Evolutionary conservation across 2,888 invertebrate genomes (phyloP), one percentile per base, ranked within the genome.

Genomic region (Sarcophaga carnaria): DNA sequence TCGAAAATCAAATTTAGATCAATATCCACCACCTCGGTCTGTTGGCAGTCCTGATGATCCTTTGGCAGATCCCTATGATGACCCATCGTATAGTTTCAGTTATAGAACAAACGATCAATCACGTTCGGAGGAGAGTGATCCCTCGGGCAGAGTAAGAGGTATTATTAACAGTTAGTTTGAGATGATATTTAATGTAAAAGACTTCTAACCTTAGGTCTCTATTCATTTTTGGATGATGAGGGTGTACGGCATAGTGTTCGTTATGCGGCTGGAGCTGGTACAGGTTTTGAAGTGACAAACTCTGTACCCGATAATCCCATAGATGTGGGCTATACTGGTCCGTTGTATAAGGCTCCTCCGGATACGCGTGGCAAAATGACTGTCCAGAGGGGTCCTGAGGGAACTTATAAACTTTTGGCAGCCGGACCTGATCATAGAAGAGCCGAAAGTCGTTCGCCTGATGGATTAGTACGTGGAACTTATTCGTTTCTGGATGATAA

Each of bases 401-500:
- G 97, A 0, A 96, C 96, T 78, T 97, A 97, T 91, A 96, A 96
- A 90, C 96, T 96, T 89, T 95, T 96, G 89, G 95, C 96, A 54
- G 95, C 96, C 10, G 96, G 96, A 2, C 97, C 97, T 0, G 97
- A 97, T 90, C 96, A 96, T 90, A 94, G 96, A 88, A 94, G 97
- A 83, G 95, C 96, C 0, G 97, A 97, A 92, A 95, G 95, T 88
- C 96, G 96, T 87, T 96, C 96, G 88, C 94, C 96, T 0, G 95
- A 95, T 80, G 96, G 96, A 20, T 95, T 96, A 88, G 96, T 96
- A 2, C 94, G 96, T 88, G 97, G 97, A 54, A 96, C 96, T 0
- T 97, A 96, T 93, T 96, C 96, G 0, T 97, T 96, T 91, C 93
- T 97, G 22, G 97, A 97, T 89, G 96, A 97, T 90, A 96, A 96